phyloP scores from a whole-genome alignment of 2,888 invertebrate genomes.

The Sarcophaga carnaria region DNA sequence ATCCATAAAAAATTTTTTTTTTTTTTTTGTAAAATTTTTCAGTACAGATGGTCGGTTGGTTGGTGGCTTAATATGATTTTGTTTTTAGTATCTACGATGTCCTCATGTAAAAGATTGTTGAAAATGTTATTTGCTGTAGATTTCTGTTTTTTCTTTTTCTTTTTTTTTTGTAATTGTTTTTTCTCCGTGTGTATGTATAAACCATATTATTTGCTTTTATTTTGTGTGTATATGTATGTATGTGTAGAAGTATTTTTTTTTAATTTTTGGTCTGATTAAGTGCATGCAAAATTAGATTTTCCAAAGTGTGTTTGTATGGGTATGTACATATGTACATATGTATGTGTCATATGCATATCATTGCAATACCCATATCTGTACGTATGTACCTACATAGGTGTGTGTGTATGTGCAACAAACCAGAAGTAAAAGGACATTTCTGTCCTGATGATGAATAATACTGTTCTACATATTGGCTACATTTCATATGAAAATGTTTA shows the following conservation, averaged over 20 bases:
- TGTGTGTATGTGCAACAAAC: neutral
- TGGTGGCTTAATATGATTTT: constrained; percentile 55
- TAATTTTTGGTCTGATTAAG: constrained; percentile 59
- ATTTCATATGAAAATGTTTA: neutral
- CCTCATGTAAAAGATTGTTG: constrained; percentile 39
- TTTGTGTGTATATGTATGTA: neutral
- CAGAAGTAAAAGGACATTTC: constrained; percentile 52
- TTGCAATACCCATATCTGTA: too few relatives aligned
- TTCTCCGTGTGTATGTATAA: neutral
- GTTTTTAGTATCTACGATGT: constrained; percentile 49
- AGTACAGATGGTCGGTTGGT: constrained; percentile 16
- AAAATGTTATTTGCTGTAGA: constrained; percentile 50
- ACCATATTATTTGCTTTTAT: constrained; percentile 30
- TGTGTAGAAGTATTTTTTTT: neutral
- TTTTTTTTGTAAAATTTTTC: neutral
- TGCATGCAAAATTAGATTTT: constrained; percentile 67
- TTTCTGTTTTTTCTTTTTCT: neutral
- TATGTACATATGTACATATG: neutral
- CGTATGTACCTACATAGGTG: neutral
- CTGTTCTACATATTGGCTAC: constrained; percentile 34
- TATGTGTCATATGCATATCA: neutral
- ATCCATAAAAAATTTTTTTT: constrained; percentile 49
- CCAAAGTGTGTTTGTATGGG: constrained; percentile 6
- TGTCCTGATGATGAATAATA: neutral
- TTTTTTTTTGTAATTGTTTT: neutral